Conservation (phyloP, 2,113 vertebrate species). For the Calonectris borealis region DNA sequence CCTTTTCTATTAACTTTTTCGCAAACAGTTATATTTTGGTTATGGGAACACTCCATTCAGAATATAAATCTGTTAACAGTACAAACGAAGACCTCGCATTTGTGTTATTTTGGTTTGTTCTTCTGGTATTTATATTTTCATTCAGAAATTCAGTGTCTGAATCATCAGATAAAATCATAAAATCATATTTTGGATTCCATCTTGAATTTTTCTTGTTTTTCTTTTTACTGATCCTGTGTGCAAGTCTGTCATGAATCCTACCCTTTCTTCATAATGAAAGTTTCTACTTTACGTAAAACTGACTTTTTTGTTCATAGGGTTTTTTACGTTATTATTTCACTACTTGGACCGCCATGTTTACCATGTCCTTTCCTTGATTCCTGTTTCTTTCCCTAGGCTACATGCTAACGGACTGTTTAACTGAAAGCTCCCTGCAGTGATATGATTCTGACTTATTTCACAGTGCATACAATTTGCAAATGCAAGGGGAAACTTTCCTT, state of each 20-base stretch:
- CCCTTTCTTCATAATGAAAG: not conserved
- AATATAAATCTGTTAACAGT: not conserved
- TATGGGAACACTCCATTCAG: not conserved
- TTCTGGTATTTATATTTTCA: not conserved
- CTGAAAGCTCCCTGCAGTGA: not conserved
- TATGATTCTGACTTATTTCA: not conserved
- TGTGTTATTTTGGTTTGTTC: not conserved
- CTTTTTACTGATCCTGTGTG: not conserved
- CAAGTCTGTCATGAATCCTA: not conserved
- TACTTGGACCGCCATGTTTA: not conserved
- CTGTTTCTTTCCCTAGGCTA: not conserved
- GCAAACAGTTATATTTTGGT: not conserved
- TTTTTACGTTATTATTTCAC: not conserved
- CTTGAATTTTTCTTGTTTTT: not conserved
- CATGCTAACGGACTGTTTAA: not conserved
- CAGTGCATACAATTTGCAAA: not conserved
- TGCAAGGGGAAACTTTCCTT: not conserved
- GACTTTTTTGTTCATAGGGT: not conserved
- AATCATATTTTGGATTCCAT: not conserved
- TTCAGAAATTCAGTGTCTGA: not conserved
- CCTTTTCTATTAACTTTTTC: not conserved
- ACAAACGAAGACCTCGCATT: not conserved
- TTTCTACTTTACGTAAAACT: not conserved
- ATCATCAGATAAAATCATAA: too few relatives aligned
- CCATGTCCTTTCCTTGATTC: not conserved